Conservation (phyloP, 2,888 invertebrate genomes). For the Apamea monoglypha region DNA sequence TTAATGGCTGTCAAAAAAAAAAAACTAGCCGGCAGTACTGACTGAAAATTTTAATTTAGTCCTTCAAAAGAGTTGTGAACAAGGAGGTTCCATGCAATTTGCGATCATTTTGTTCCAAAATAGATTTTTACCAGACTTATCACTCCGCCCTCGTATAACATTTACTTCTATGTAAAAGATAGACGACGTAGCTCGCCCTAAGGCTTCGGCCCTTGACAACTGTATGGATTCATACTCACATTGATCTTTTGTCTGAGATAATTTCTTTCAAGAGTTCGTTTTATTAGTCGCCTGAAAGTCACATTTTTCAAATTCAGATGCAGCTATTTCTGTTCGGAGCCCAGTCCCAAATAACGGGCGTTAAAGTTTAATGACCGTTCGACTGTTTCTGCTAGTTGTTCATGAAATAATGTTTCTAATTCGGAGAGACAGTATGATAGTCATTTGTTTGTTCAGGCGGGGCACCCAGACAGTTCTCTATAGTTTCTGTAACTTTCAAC, state of each 20-base stretch:
- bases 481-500: constrained; percentile 27
- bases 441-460: constrained; percentile 13
- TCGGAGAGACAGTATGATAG: background rate
- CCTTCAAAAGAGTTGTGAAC: too few species aligned
- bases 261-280: background rate
- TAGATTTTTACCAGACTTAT: too few species aligned
- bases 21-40: too few species aligned
- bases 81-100: too few species aligned
- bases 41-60: too few species aligned
- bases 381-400: background rate
- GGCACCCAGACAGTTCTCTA: constrained; percentile 10
- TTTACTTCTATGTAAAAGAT: constrained; percentile 25
- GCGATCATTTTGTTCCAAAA: too few species aligned
- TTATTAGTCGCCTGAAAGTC: background rate
- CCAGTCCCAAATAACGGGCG: background rate
- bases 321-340: constrained; percentile 36
- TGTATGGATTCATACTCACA: constrained; percentile 54
- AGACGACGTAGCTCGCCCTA: constrained; percentile 46
- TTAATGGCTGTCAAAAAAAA: too few species aligned
- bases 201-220: constrained; percentile 47
- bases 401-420: constrained; percentile 21
- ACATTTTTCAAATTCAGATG: background rate
- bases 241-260: constrained; percentile 15
- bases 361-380: constrained; percentile 26
- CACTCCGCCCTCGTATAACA: too few species aligned